Evolutionary conservation across 2,113 vertebrate genomes (phyloP).

Genomic region (Ailurus styani): DNA sequence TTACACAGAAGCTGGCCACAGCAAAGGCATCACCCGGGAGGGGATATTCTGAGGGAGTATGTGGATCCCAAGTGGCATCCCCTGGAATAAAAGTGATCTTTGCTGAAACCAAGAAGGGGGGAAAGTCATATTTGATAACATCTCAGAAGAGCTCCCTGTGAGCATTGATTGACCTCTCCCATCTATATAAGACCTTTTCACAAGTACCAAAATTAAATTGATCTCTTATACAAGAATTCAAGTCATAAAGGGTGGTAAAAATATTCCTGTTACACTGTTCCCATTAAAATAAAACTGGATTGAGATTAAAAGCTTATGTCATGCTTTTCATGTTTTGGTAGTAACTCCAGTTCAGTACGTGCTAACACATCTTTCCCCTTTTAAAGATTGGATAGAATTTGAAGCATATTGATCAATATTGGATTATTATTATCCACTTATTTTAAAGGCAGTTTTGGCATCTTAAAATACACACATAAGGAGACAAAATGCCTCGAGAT

Average conservation of each 20-base stretch:
- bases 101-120: conserved; percentile 81
- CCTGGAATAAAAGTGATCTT: conserved; percentile 88
- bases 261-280: conserved; percentile 56
- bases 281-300: conserved; percentile 64
- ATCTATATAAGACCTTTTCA: conserved; percentile 81
- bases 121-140: conserved; percentile 83
- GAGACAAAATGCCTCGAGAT: neutral
- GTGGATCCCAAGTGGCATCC: conserved; percentile 84
- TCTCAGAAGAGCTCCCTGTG: conserved; percentile 81
- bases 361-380: conserved; percentile 37
- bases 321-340: conserved; percentile 15
- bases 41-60: too few species aligned
- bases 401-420: neutral
- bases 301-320: conserved; percentile 33
- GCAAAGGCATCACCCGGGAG: conserved; percentile 78
- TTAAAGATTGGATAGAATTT: neutral
- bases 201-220: conserved; percentile 68
- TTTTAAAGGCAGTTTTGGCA: neutral
- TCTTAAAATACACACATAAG: neutral
- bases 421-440: neutral
- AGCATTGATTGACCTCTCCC: conserved; percentile 75
- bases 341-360: conserved; percentile 24
- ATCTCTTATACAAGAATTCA: conserved; percentile 51
- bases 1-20: conserved; percentile 84
- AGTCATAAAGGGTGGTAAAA: conserved; percentile 13